These are phyloP conservation scores for Pristionchus exspectatus DNA, from an alignment of 2,888 invertebrate genomes.

Conservation along the genomic window DNA sequence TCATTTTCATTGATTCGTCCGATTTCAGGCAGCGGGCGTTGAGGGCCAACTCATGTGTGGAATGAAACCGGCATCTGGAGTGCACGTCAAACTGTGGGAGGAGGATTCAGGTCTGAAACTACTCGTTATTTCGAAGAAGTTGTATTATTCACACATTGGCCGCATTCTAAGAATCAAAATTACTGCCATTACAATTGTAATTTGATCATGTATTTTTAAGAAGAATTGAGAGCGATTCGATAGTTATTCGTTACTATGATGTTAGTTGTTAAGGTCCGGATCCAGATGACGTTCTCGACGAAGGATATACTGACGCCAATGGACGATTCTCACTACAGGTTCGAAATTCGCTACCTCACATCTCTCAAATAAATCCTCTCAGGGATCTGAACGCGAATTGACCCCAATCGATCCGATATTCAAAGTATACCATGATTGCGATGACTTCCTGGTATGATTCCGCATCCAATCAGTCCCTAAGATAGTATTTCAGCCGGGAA, in stretches of 20 bases:
- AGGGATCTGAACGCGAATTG: slow-evolving; percentile 68
- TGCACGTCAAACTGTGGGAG: slow-evolving; percentile 71
- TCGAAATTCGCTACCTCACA: neutral
- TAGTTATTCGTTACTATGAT: slow-evolving; percentile 43
- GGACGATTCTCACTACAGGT: slow-evolving; percentile 65
- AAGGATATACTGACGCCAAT: slow-evolving; percentile 66
- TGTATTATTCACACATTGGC: too few species aligned
- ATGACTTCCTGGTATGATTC: slow-evolving; percentile 66
- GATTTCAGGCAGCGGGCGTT: slow-evolving; percentile 64
- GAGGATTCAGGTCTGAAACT: slow-evolving; percentile 68
- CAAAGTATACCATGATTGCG: slow-evolving; percentile 73
- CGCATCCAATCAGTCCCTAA: neutral
- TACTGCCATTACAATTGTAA: neutral
- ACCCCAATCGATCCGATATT: slow-evolving; percentile 73
- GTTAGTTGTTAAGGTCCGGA: slow-evolving; percentile 64
- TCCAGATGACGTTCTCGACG: slow-evolving; percentile 71
- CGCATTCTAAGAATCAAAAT: too few species aligned
- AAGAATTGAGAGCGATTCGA: slow-evolving; percentile 60
- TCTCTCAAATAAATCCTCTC: neutral
- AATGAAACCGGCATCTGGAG: slow-evolving; percentile 62
- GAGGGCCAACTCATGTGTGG: slow-evolving; percentile 69
- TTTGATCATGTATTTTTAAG: slow-evolving; percentile 64
- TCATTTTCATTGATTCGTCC: neutral
- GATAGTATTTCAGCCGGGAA: slow-evolving; percentile 61
- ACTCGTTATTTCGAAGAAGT: slow-evolving; percentile 64